Evolutionary conservation across 2,888 invertebrate species (phyloP).

Genomic region (Phyllotreta cruciferae): DNA sequence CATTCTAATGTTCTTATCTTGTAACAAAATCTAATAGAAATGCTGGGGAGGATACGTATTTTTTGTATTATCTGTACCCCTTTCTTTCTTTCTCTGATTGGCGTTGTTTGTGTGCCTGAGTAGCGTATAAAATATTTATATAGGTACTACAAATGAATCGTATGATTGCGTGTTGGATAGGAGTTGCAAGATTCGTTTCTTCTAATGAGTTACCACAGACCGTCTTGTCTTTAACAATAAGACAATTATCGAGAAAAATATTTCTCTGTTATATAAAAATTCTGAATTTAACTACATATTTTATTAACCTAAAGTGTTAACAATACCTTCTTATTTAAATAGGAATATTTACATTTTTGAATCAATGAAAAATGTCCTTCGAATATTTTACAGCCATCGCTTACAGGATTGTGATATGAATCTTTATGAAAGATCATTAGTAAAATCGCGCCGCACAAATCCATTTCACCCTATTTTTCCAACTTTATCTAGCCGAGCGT

Average conservation of each 20-base stretch:
- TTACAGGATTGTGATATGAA: conserved; percentile 3
- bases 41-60: neutral
- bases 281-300: no score
- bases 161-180: conserved; percentile 11
- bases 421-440: conserved; percentile 12
- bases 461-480: conserved; percentile 9
- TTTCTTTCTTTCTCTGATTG: no score
- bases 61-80: neutral
- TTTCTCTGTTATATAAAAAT: no score
- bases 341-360: no score
- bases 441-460: conserved; percentile 9
- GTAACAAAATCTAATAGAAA: no score
- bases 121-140: neutral
- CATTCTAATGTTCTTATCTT: no score
- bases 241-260: no score
- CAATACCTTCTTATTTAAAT: no score
- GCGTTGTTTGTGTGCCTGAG: neutral
- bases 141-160: conserved; percentile 16
- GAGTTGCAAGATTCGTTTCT: conserved; percentile 4
- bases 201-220: neutral
- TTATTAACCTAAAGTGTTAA: no score
- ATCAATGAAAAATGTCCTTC: no score
- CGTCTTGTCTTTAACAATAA: neutral
- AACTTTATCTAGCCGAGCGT: conserved; percentile 14
- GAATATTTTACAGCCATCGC: no score